These are phyloP conservation scores for Cyprinus carpio DNA, from an alignment of 2,113 vertebrate species.

Conservation along the genomic window DNA sequence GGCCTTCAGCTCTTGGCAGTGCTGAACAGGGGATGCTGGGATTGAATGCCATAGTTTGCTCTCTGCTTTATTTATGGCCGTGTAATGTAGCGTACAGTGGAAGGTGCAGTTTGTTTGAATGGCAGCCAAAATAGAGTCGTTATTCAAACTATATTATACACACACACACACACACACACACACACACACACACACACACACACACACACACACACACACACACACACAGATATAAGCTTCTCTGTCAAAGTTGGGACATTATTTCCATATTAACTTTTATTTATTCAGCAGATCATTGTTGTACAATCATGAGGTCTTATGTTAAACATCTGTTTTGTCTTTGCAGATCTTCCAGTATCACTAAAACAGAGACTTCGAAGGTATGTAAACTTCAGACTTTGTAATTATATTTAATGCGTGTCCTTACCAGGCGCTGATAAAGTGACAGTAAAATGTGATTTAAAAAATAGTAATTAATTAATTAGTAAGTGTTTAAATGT, in stretches of 20 bases:
- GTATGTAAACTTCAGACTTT: conserved; percentile 67
- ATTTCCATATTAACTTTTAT: not conserved
- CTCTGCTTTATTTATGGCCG: conserved; percentile 35
- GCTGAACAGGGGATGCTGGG: conserved; percentile 27
- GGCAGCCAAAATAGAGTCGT: conserved; percentile 14
- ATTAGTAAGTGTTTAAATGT: not conserved
- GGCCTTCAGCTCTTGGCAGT: conserved; percentile 41
- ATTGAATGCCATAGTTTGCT: conserved; percentile 23
- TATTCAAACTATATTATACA: not conserved
- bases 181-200: not conserved
- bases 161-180: not conserved
- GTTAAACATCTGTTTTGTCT: conserved; percentile 33
- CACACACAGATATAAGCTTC: not conserved
- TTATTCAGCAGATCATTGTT: not conserved
- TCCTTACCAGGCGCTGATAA: not conserved
- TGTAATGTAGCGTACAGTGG: conserved; percentile 24
- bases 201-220: not conserved
- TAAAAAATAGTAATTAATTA: no score
- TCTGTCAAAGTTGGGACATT: not conserved
- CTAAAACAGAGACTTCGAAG: conserved; percentile 79
- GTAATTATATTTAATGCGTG: not conserved
- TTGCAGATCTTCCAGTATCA: conserved; percentile 75
- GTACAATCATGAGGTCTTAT: not conserved
- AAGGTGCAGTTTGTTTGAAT: conserved; percentile 13
- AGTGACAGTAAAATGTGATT: not conserved